Percentiles rank a stretch among this genome's conserved stretches.
Evolutionary conservation across 2,113 vertebrate genomes (phyloP).

Genomic region (Podarcis cretensis): DNA sequence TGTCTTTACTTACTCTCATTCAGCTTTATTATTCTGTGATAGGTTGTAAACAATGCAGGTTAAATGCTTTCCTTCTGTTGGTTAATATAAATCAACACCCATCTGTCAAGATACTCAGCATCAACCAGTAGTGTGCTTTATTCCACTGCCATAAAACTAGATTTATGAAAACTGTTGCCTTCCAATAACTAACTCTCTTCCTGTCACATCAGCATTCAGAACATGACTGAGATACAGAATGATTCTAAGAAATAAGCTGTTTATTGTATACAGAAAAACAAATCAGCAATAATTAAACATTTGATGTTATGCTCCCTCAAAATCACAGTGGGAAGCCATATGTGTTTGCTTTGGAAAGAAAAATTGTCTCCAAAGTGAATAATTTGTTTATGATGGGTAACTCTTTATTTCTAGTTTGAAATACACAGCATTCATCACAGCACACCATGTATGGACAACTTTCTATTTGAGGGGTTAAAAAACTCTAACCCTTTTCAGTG

Average conservation of each 20-base stretch:
- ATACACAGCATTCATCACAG: background rate
- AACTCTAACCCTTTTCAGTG: background rate
- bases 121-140: conserved; percentile 14
- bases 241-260: conserved; percentile 50
- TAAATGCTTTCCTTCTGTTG: background rate
- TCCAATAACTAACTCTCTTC: conserved; percentile 39
- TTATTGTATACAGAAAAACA: conserved; percentile 63
- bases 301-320: conserved; percentile 50
- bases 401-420: conserved; percentile 41
- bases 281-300: conserved; percentile 67
- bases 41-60: background rate
- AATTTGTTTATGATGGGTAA: conserved; percentile 2
- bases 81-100: background rate
- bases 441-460: background rate
- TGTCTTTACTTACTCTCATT: too few species aligned
- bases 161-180: conserved; percentile 35
- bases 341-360: conserved; percentile 50
- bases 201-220: conserved; percentile 46
- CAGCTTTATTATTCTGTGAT: background rate
- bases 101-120: background rate
- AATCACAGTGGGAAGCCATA: conserved; percentile 53
- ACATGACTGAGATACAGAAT: conserved; percentile 39
- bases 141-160: conserved; percentile 29
- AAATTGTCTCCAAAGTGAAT: conserved; percentile 30
- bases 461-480: background rate